phyloP scores from a whole-genome alignment of 2,797 vertebrate genomes.

The Corythornis leucogaster region DNA sequence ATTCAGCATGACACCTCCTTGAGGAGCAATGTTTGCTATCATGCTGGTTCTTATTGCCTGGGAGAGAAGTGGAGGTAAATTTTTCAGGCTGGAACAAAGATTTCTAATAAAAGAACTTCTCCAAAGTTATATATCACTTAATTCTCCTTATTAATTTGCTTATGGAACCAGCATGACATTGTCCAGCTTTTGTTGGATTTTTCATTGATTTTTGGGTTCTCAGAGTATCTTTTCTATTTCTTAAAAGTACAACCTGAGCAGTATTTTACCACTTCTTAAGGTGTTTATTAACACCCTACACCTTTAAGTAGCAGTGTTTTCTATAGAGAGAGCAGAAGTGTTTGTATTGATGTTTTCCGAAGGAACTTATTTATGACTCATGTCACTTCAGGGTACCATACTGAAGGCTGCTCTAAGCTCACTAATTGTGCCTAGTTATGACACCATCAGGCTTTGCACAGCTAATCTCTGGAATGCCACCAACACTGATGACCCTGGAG shows the following conservation, averaged over 20 bases:
- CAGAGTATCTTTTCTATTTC: not conserved
- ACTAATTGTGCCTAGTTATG: conserved; percentile 1
- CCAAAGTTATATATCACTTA: not conserved
- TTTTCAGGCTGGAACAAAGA: not conserved
- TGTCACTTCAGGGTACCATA: not conserved
- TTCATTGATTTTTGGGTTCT: not conserved
- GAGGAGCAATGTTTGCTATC: not conserved
- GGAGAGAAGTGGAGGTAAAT: not conserved
- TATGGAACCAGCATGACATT: not conserved
- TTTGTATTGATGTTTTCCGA: conserved; percentile 16
- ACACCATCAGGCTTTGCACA: not conserved
- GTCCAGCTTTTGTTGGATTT: not conserved
- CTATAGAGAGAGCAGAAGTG: not conserved
- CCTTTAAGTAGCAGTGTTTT: not conserved
- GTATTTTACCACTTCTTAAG: not conserved
- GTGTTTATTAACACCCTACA: not conserved
- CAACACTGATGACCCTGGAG: not conserved
- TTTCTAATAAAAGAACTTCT: not conserved
- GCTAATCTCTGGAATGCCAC: conserved; percentile 17
- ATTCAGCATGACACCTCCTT: not conserved
- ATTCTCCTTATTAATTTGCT: not conserved
- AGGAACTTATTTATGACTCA: conserved; percentile 21
- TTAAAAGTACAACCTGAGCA: not conserved
- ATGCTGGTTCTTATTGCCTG: not conserved
- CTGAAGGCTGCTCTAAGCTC: conserved; percentile 15